These are phyloP conservation scores for Cephalopholis sonnerati DNA, from an alignment of 2,113 vertebrate genomes.

Conservation along the genomic window DNA sequence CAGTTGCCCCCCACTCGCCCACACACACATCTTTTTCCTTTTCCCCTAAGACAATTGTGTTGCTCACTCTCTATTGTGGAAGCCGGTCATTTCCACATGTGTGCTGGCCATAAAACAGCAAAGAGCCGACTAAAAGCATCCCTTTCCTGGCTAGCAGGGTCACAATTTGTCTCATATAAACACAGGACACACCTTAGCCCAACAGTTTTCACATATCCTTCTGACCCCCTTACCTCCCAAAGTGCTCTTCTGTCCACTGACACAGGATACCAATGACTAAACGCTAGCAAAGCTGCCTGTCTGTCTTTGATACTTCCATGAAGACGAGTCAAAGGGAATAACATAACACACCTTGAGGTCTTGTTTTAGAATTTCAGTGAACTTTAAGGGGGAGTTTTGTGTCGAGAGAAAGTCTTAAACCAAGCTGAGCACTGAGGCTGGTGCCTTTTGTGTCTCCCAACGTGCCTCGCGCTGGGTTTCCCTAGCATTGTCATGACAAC, in stretches of 20 bases:
- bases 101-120: constrained; percentile 71
- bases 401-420: neutral
- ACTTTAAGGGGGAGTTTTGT: neutral
- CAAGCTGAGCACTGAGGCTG: constrained; percentile 35
- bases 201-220: constrained; percentile 66
- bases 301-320: neutral
- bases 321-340: neutral
- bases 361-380: neutral
- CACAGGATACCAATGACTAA: constrained; percentile 12
- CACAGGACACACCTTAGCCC: constrained; percentile 79
- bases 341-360: neutral
- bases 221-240: constrained; percentile 40
- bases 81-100: constrained; percentile 76
- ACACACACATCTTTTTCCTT: constrained; percentile 71
- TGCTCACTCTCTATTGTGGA: constrained; percentile 77
- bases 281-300: neutral
- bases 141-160: constrained; percentile 79
- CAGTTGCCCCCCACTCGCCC: neutral
- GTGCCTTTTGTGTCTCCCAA: constrained; percentile 73
- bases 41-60: constrained; percentile 77
- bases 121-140: constrained; percentile 76
- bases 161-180: constrained; percentile 71
- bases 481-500: constrained; percentile 83
- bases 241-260: constrained; percentile 41
- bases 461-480: constrained; percentile 78